Conservation (phyloP, 2,888 invertebrate genomes). For the Hypomecis punctinalis region DNA sequence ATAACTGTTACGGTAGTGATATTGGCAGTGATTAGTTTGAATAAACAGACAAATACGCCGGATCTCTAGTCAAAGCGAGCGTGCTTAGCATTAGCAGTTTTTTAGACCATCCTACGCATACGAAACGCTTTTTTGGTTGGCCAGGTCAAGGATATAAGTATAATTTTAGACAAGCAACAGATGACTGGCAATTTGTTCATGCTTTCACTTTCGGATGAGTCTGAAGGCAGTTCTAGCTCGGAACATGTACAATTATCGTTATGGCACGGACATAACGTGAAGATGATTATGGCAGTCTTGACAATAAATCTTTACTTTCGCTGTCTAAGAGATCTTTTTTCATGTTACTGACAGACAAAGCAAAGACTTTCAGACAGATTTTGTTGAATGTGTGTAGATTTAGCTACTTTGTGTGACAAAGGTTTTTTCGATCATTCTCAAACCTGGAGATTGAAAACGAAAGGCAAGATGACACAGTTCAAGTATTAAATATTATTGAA, state of each 20-base stretch:
- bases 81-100: slow-evolving; percentile 27
- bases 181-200: slow-evolving; percentile 34
- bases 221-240: slow-evolving; percentile 15
- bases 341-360: no score
- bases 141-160: slow-evolving; percentile 42
- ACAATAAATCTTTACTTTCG: slow-evolving; percentile 10
- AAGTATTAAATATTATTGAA: no score
- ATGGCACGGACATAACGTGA: slow-evolving; percentile 3
- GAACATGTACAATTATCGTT: slow-evolving; percentile 9
- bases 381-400: no score
- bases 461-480: no score
- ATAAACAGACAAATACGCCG: slow-evolving; percentile 26
- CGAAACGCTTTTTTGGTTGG: slow-evolving; percentile 27
- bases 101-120: slow-evolving; percentile 36
- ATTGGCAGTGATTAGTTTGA: slow-evolving; percentile 22
- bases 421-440: no score
- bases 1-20: neutral
- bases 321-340: neutral
- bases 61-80: slow-evolving; percentile 26
- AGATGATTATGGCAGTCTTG: slow-evolving; percentile 4
- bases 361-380: no score
- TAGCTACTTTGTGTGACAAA: no score
- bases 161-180: slow-evolving; percentile 33
- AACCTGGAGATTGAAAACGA: no score
- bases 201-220: slow-evolving; percentile 33